Base-by-base conservation (phyloP, 2,888 invertebrate genomes). In the Pollenia amentaria region DNA sequence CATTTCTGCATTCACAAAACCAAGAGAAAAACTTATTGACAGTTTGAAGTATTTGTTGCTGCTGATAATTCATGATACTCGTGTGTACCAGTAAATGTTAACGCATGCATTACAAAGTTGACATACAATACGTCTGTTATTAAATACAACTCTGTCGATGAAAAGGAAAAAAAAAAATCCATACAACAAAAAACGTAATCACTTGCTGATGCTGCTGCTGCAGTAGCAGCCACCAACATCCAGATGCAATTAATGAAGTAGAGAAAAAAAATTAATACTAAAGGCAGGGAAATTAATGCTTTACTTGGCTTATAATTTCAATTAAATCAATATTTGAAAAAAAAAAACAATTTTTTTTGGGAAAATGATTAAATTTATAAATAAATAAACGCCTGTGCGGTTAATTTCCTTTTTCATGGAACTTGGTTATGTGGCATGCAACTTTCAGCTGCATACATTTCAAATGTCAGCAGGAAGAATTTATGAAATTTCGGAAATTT, bases 271-370 rank as follows among this genome's bases (percentile, higher is more conserved):
- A 60, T 78, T 29, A 40, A 51, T 9, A 53, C 53, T 55, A 40
- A 46, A 77, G 53, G 44, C 62, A 48, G 18, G 40, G 65, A 55
- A 78, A 78, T 78, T 84, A 73, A 78, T 78, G 51, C 48, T 72
- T 77, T 62, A 72, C 57, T 72, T 78, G 84, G 73, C 72, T 78
- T 73, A 78, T 73, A 77, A 78, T 67, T 78, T 72, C 64, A 84
- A 73, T 84, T 78, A 78, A 73, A 29, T 6, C 29, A 29, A 29
- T 29, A 29, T 29, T 6, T 29, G 3, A 1, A 29, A 29, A 29
- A 29, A 29, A 29, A 29, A 29, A 29, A 29, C 2, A 29, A 29
- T 16, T 48, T 48, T 48, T 14, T 48, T 48, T n/a, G n/a, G n/a
- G n/a, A n/a, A 4, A 29, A 29, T 62, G 6, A 18, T 69, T 60